Evolutionary conservation across 1,140 invertebrate genomes (phyloP), one percentile per base, ranked within the genome.

Genomic region (Tetramorium parvispinum): DNA sequence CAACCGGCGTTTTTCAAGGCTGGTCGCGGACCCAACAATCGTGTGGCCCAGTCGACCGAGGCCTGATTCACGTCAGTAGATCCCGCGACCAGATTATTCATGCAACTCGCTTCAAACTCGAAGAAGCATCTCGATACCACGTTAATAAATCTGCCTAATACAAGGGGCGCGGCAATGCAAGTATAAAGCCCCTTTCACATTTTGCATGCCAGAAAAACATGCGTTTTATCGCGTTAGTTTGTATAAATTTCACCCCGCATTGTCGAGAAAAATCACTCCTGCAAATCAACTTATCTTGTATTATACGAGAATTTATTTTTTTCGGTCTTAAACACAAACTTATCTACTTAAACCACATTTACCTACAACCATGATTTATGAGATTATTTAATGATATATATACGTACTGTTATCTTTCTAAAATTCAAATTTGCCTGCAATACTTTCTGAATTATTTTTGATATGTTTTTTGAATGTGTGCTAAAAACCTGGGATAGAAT

Each of bases 121-220:
- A 90, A 86, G 87, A 87, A 86, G 87, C 88, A 91, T 91, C 91
- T 90, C 91, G 91, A 92, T 92, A 90, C 55, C 53, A 88, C 82
- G 76, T 90, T 89, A 91, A 90, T 90, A 92, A 92, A 91, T 91
- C 91, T 91, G 88, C 91, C 86, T 91, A 91, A 91, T 91, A 90
- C 90, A 89, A 90, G 90, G 65, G 86, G 83, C 27, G 61, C 53
- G 71, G 61, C 79, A 63, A 18, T 81, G 65, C 73, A 46, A 40
- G 59, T 90, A 32, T 32, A 90, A 91, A 63, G 88, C 59, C 75
- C 49, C 86, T 81, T 90, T 91, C 88, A 89, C 91, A 89, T 57
- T 71, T 65, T 55, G 46, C 49, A 43, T 57, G 55, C 53, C 51
- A 18, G n/a, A 63, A 53, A 53, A 53, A 65, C 53, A 66, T 51